Percentiles rank a stretch among this genome's conserved stretches.
Evolutionary conservation across 2,888 invertebrate genomes (phyloP).

Genomic region (Aromia moschata): DNA sequence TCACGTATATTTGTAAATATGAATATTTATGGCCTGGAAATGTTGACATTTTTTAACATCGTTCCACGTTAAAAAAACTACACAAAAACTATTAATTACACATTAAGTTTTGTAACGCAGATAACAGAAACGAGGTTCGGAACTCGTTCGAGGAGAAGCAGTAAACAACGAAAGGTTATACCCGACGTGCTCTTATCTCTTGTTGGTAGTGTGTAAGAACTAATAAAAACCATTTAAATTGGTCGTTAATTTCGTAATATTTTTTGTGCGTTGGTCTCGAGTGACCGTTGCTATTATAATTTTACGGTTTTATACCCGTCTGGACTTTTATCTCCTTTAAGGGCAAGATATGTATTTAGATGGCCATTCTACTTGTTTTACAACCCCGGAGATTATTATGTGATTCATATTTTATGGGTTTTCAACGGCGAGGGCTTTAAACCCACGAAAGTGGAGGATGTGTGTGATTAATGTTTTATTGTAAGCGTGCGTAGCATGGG

Average conservation of each 20-base stretch:
- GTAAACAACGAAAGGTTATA: constrained; percentile 8
- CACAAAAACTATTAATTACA: constrained; percentile 4
- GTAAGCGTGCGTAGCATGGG: too few relatives aligned
- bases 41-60: constrained; percentile 13
- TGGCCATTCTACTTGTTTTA: constrained; percentile 2
- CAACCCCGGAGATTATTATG: constrained; percentile 9
- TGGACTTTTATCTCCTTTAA: constrained; percentile 23
- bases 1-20: constrained; percentile 9
- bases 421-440: neutral
- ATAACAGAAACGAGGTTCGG: constrained; percentile 2
- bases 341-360: constrained; percentile 5
- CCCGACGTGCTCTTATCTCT: constrained; percentile 1
- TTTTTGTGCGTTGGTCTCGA: constrained; percentile 5
- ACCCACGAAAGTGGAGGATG: neutral
- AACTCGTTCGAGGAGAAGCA: neutral
- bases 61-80: neutral
- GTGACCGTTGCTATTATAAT: constrained; percentile 14
- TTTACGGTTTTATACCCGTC: constrained; percentile 20
- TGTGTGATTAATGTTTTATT: neutral
- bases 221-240: constrained; percentile 17
- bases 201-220: neutral
- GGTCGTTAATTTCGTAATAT: constrained; percentile 9
- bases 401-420: constrained; percentile 7
- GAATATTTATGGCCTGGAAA: constrained; percentile 7
- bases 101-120: constrained; percentile 10